phyloP scores from a whole-genome alignment of 1,140 invertebrate species.

The Drosophila novamexicana region DNA sequence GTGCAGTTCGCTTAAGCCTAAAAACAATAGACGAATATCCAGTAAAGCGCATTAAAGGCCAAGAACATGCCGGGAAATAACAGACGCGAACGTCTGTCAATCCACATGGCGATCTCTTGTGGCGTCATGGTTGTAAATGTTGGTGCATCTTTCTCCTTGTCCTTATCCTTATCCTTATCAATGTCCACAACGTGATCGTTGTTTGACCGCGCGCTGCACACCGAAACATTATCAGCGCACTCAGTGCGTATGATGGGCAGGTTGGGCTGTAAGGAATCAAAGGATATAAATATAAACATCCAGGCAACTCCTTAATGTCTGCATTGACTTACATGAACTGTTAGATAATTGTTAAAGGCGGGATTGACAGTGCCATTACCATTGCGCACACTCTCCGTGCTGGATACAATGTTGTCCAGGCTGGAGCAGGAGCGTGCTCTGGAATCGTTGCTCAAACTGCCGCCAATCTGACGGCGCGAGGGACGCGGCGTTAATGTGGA shows the following conservation, averaged over 20 bases:
- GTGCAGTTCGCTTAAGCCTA: slow-evolving; percentile 34
- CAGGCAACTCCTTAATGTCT: background rate
- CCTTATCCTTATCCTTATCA: slow-evolving; percentile 68
- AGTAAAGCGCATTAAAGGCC: slow-evolving; percentile 93
- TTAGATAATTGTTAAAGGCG: slow-evolving; percentile 88
- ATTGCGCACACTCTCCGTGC: slow-evolving; percentile 78
- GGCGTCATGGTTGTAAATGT: slow-evolving; percentile 92
- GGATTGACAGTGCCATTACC: slow-evolving; percentile 74
- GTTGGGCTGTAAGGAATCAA: slow-evolving; percentile 44
- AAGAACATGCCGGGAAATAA: slow-evolving; percentile 92
- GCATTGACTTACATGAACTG: slow-evolving; percentile 80
- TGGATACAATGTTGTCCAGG: slow-evolving; percentile 85
- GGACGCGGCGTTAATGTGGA: slow-evolving; percentile 91
- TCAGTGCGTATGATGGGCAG: slow-evolving; percentile 80
- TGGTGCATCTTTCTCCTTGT: slow-evolving; percentile 84
- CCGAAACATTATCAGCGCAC: slow-evolving; percentile 68
- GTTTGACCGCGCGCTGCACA: slow-evolving; percentile 60
- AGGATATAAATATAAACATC: background rate
- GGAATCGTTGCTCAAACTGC: slow-evolving; percentile 85
- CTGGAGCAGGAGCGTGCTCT: slow-evolving; percentile 88
- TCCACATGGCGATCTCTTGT: slow-evolving; percentile 94
- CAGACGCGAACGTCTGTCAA: slow-evolving; percentile 90
- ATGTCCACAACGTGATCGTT: slow-evolving; percentile 76
- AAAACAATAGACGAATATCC: slow-evolving; percentile 89
- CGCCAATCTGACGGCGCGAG: slow-evolving; percentile 88